phyloP scores from a whole-genome alignment of 2,888 invertebrate genomes.

The Leptinotarsa haldemani region DNA sequence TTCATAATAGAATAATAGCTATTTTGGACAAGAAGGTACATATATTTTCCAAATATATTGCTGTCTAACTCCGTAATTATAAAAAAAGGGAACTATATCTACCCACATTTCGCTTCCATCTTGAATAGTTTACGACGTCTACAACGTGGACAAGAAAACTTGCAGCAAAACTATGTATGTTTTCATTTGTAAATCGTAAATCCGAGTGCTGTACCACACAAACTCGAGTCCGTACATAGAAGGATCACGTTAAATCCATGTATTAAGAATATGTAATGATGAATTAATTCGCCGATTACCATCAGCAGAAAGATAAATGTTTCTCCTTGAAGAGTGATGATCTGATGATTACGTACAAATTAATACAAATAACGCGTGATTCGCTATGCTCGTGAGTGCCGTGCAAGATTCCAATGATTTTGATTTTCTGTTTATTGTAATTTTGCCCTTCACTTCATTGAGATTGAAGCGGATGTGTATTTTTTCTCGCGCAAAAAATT shows the following conservation, averaged over 20 bases:
- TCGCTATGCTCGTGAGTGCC: neutral
- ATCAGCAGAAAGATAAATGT: constrained; percentile 24
- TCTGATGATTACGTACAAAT: constrained; percentile 20
- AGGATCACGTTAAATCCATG: constrained; percentile 23
- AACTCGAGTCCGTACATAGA: constrained; percentile 15
- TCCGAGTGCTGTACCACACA: constrained; percentile 14
- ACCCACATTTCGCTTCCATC: constrained; percentile 1
- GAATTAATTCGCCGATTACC: constrained; percentile 24
- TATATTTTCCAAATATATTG: neutral
- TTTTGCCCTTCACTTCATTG: neutral
- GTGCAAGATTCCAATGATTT: neutral
- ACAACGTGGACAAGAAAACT: constrained; percentile 3
- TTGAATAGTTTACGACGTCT: neutral
- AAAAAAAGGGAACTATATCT: neutral
- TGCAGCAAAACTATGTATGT: constrained; percentile 11
- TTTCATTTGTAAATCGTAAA: constrained; percentile 9
- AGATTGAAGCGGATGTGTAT: neutral
- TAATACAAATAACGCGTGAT: constrained; percentile 15
- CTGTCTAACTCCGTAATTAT: neutral
- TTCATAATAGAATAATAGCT: no score
- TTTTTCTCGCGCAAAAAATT: neutral
- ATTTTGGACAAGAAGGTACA: no score
- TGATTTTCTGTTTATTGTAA: neutral
- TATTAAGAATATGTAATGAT: constrained; percentile 21
- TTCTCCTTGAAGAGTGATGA: constrained; percentile 23